Conservation (phyloP, 2,113 vertebrate genomes). For the Stomatorhinus ivindoensis region DNA sequence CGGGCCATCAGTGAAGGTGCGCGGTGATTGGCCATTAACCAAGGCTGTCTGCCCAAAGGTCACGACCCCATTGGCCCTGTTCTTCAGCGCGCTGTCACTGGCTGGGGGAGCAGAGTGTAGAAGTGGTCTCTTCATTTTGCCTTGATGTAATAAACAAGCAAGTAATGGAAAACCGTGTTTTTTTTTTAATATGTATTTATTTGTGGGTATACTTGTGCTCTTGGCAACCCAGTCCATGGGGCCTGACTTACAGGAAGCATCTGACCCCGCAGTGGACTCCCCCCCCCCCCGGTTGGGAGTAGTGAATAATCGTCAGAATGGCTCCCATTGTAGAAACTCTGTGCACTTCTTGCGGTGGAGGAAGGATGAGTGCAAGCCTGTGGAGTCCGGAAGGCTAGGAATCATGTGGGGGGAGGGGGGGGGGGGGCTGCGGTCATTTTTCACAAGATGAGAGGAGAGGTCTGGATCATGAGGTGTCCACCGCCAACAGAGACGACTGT, state of each 20-base stretch:
- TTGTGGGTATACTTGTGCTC: neutral
- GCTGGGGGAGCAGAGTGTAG: slow-evolving; percentile 20
- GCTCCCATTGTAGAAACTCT: neutral
- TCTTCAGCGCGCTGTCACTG: slow-evolving; percentile 36
- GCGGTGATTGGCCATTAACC: slow-evolving; percentile 24
- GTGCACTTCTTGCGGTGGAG: neutral
- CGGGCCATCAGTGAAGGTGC: neutral
- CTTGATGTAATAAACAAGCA: neutral
- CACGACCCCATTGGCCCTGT: slow-evolving; percentile 43
- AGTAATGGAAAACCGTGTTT: neutral
- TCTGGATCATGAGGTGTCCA: neutral
- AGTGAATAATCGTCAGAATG: neutral
- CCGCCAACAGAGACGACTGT: neutral
- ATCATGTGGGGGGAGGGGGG: neutral
- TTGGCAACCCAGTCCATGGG: neutral
- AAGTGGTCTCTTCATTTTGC: neutral
- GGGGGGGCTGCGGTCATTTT: neutral
- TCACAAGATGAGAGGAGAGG: neutral
- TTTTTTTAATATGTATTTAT: neutral
- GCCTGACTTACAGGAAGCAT: neutral
- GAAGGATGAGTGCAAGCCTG: neutral
- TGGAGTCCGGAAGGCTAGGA: neutral
- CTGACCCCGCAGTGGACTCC: neutral
- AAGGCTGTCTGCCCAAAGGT: slow-evolving; percentile 25
- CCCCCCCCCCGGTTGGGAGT: neutral